Percentiles rank a stretch among this genome's conserved stretches.
Evolutionary conservation across 2,888 invertebrate species (phyloP).

Genomic region (Philereme transversata): DNA sequence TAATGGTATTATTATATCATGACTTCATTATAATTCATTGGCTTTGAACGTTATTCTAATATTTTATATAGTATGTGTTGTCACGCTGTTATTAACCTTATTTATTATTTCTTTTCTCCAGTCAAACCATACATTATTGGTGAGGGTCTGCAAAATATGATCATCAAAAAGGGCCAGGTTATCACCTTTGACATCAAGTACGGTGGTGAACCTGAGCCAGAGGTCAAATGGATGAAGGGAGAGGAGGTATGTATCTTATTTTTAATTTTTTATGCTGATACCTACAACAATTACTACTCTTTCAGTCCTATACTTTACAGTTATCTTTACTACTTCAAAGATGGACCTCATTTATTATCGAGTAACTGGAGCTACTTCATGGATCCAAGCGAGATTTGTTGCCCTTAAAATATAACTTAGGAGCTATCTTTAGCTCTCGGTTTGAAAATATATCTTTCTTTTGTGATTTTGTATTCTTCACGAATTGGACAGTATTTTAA

Average conservation of each 20-base stretch:
- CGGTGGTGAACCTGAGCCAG: constrained; percentile 98
- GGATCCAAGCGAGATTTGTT: neutral
- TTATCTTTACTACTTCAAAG: neutral
- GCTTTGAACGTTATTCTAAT: neutral
- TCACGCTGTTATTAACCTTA: neutral
- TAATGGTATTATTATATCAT: neutral
- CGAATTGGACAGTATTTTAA: constrained; percentile 34
- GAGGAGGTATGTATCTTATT: constrained; percentile 85
- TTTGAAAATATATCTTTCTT: neutral
- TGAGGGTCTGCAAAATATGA: constrained; percentile 91
- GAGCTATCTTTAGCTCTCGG: neutral
- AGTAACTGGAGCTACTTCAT: constrained; percentile 9
- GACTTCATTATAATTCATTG: neutral
- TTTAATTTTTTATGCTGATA: constrained; percentile 11
- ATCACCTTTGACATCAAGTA: constrained; percentile 97
- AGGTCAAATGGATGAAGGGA: constrained; percentile 94
- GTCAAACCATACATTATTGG: constrained; percentile 98
- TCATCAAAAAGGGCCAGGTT: constrained; percentile 98
- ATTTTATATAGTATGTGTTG: too few relatives aligned
- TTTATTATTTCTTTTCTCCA: constrained; percentile 51
- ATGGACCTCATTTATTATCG: constrained; percentile 9
- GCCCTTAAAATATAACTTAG: neutral
- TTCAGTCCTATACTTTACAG: constrained; percentile 20
- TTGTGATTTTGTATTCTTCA: constrained; percentile 7
- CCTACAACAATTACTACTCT: constrained; percentile 7